These are phyloP conservation scores for Drosophila melanica DNA, from an alignment of 1,140 invertebrate genomes.

Conservation along the genomic window DNA sequence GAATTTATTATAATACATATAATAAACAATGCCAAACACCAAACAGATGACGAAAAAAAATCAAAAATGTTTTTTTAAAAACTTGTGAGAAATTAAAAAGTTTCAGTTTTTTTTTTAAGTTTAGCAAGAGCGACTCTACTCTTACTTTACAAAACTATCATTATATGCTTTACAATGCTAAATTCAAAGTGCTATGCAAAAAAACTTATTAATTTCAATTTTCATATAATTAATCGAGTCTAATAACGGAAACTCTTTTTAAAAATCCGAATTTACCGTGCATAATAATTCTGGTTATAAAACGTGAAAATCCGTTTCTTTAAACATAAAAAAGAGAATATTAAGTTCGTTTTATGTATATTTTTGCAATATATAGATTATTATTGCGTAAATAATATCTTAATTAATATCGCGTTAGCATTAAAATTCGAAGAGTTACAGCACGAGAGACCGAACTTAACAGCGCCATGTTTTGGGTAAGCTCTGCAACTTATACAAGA, in stretches of 20 bases:
- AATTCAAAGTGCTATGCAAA: too few relatives aligned
- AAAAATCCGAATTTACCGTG: too few relatives aligned
- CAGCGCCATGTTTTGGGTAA: not conserved
- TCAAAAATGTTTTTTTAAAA: conserved; percentile 4
- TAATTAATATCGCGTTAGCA: conserved; percentile 7
- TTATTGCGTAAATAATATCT: conserved; percentile 1
- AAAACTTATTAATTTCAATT: too few relatives aligned
- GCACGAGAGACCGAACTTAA: not conserved
- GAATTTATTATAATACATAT: conserved; percentile 42
- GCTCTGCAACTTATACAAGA: conserved; percentile 14
- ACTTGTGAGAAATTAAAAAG: not conserved
- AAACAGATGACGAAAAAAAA: conserved; percentile 10
- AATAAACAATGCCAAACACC: conserved; percentile 20
- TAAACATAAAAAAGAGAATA: not conserved
- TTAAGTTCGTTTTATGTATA: not conserved
- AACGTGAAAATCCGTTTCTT: too few relatives aligned
- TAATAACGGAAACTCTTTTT: too few relatives aligned
- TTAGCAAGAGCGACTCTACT: not conserved
- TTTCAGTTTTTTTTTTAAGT: not conserved
- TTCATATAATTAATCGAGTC: too few relatives aligned
- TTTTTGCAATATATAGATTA: not conserved
- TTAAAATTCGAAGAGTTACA: conserved; percentile 6
- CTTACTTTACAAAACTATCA: too few relatives aligned
- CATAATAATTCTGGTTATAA: too few relatives aligned
- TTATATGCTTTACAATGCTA: too few relatives aligned